phyloP scores from a whole-genome alignment of 1,140 invertebrate species.

The Drosophila sp. region DNA sequence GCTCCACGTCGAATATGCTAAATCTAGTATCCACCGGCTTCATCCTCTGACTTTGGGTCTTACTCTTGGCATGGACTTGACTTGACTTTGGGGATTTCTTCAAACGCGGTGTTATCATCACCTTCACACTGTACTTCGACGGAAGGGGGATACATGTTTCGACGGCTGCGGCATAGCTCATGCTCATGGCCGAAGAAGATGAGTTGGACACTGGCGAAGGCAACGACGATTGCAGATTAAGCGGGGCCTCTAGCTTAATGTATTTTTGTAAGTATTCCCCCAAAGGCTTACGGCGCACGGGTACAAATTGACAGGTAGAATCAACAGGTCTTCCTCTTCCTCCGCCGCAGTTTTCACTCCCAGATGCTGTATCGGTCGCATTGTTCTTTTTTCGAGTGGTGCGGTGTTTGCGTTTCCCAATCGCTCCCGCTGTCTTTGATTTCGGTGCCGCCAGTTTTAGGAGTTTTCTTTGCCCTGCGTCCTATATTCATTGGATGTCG shows the following conservation, averaged over 20 bases:
- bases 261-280: conserved; percentile 58
- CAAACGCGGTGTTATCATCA: conserved; percentile 47
- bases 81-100: conserved; percentile 28
- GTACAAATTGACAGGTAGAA: conserved; percentile 38
- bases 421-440: conserved; percentile 18
- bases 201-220: conserved; percentile 9
- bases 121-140: conserved; percentile 34
- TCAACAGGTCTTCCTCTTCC: conserved; percentile 15
- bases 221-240: not conserved
- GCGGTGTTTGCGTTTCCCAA: conserved; percentile 39
- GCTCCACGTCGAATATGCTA: conserved; percentile 40
- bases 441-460: conserved; percentile 47
- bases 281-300: conserved; percentile 55
- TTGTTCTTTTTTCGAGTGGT: conserved; percentile 21
- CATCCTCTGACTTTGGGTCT: conserved; percentile 27
- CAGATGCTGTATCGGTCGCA: not conserved
- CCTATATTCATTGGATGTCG: not conserved
- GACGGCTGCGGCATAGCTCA: conserved; percentile 58
- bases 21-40: conserved; percentile 35
- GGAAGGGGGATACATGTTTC: conserved; percentile 1
- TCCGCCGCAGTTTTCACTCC: not conserved
- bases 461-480: not conserved
- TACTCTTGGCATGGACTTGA: conserved; percentile 12
- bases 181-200: conserved; percentile 8
- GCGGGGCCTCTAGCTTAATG: conserved; percentile 32